Base-by-base conservation (phyloP, 2,797 vertebrate genomes). In the Acipenser ruthenus region DNA sequence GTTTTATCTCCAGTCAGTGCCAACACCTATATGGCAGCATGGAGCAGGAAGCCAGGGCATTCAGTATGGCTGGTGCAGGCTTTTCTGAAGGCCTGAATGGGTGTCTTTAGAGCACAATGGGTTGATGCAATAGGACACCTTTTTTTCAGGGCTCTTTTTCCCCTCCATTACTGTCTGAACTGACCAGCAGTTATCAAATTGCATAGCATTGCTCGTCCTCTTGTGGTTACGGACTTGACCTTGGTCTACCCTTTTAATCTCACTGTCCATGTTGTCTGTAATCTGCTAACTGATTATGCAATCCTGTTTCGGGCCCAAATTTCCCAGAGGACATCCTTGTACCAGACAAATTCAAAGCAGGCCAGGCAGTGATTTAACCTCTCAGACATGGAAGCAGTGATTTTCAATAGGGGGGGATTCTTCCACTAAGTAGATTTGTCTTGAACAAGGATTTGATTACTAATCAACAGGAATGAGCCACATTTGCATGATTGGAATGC, bases 221-320 rank as follows among this genome's bases (percentile, higher is more conserved):
- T 68, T 56, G 67, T 69, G 55, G 65, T 59, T 70, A 59, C 60
- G 65, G 52, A 50, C 55, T 53, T 68, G 53, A 70, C 65, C 60
- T 66, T 23, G 66, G 53, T 9, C 67, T 66, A 67, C 60, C 64
- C 66, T 48, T 72, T 58, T 69, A 59, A 69, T 74, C 70, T 64
- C 37, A 68, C 68, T 71, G 67, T 75, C 68, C 72, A 69, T 65
- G 62, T 68, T 72, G 58, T 72, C 72, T 72, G 62, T 62, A 53
- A 65, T 59, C 62, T 70, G 47, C 52, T 48, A 64, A 63, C 75
- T 62, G 65, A 72, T 77, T 72, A 75, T 64, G 75, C 71, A 62
- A 56, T 61, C 71, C 69, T 52, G 60, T 74, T 69, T 64, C 71
- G 62, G 63, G 65, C 59, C 73, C 72, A 72, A 49, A 75, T 74